Percentiles rank a stretch among this genome's conserved stretches.
Evolutionary conservation across 2,888 invertebrate species (phyloP).

Genomic region (Papilio gigon): DNA sequence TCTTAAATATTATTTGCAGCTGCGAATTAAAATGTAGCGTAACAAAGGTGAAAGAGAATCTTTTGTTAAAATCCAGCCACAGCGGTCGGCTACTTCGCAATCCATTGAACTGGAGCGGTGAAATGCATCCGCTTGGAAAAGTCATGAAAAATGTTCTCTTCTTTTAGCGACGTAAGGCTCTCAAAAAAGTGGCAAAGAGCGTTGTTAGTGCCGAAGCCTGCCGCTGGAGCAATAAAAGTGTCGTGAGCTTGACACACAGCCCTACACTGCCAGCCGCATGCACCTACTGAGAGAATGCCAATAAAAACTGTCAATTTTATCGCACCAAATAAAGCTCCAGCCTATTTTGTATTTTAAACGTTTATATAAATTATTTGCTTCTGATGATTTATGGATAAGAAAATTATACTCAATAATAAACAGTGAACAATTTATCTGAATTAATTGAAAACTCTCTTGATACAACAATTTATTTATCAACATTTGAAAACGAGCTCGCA

Average conservation of each 20-base stretch:
- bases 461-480: constrained; percentile 28
- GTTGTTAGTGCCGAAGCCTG: constrained; percentile 51
- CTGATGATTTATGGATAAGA: constrained; percentile 10
- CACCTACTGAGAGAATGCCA: constrained; percentile 42
- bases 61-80: constrained; percentile 57
- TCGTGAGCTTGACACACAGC: constrained; percentile 51
- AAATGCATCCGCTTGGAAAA: constrained; percentile 70
- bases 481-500: constrained; percentile 18
- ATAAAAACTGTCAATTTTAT: constrained; percentile 19
- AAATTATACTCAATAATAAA: constrained; percentile 32
- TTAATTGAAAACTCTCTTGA: constrained; percentile 27
- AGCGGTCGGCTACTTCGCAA: constrained; percentile 62
- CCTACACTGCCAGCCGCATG: constrained; percentile 45
- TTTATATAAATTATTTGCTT: constrained; percentile 3
- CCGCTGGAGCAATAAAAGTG: constrained; percentile 61
- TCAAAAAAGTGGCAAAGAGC: constrained; percentile 71
- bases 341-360: neutral
- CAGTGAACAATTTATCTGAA: constrained; percentile 16
- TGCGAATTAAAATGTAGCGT: constrained; percentile 50
- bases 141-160: constrained; percentile 68
- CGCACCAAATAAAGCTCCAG: constrained; percentile 1
- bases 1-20: constrained; percentile 50
- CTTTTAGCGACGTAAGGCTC: constrained; percentile 63
- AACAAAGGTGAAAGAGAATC: constrained; percentile 40
- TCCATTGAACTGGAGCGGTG: constrained; percentile 66